phyloP scores from a whole-genome alignment of 2,113 vertebrate genomes.

The Burhinus bistriatus region DNA sequence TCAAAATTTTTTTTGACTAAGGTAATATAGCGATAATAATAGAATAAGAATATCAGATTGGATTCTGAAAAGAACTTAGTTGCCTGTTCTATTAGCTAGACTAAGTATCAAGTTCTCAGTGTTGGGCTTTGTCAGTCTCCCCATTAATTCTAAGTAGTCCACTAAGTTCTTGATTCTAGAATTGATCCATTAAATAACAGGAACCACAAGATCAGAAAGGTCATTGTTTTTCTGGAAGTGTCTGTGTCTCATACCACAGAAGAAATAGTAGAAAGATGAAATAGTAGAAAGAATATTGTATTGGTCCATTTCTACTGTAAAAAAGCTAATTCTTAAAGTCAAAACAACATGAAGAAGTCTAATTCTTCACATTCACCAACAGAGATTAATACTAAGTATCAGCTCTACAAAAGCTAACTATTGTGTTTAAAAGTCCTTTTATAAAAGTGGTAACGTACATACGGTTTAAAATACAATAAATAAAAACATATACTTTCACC shows the following conservation, averaged over 20 bases:
- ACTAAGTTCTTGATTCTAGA: background rate
- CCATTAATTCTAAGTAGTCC: background rate
- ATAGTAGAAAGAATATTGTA: background rate
- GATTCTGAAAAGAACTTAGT: background rate
- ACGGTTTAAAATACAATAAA: background rate
- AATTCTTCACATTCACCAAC: background rate
- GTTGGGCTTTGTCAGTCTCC: background rate
- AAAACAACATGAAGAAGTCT: background rate
- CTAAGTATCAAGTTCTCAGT: background rate
- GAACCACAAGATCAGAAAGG: background rate
- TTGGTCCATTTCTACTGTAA: background rate
- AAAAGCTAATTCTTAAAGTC: background rate
- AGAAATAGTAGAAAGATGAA: background rate
- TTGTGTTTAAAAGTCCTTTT: background rate
- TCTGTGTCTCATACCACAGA: background rate
- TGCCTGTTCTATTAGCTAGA: background rate
- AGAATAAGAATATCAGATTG: background rate
- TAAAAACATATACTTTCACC: background rate
- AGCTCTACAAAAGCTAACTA: background rate
- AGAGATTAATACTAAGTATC: background rate
- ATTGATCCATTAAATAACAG: background rate
- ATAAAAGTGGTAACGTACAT: background rate
- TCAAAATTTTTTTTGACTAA: background rate
- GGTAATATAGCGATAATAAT: background rate
- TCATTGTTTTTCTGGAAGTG: background rate